Evolutionary conservation across 2,113 vertebrate species (phyloP), one percentile per base, ranked within the genome.

Genomic region (Alligator sinensis): DNA sequence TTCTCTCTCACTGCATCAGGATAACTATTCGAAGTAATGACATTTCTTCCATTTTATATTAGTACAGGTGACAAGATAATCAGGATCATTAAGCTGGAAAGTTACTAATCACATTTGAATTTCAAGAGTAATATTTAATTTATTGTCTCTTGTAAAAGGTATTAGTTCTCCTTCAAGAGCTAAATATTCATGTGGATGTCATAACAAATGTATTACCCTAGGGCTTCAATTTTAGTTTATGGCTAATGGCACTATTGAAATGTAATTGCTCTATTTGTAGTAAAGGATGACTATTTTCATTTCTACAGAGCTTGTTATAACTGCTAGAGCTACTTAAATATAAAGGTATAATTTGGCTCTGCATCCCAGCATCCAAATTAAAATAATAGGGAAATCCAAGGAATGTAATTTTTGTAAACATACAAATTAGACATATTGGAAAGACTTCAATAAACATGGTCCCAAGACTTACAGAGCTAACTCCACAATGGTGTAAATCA

Each of bases 61-160:
- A 70, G 30, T 93, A 30, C 86, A 91, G 82, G 88, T 72, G 68
- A 72, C 21, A 88, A 81, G 16, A 88, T 28, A 55, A 72, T 28
- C 70, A 90, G 85, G 83, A 2, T 25, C 81, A 88, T 86, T 89
- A 91, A 84, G n/a, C n/a, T 66, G 74, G 77, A 88, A 75, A 84
- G 66, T 76, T 85, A 63, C 87, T 90, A 93, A 94, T 64, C 3
- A 63, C 68, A 34, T 9, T 89, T 92, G 90, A 89, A 93, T 87
- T 78, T 4, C 76, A 85, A 94, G 88, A 84, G 80, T 86, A 94
- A 77, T 91, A 88, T 88, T 94, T 93, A 82, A 86, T 88, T 82
- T 82, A 93, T 72, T 86, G 24, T 9, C 84, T 62, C 83, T 93
- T 94, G 83, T 68, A 77, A 88, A 95, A 70, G 13, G 34, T 55